Evolutionary conservation across 2,113 vertebrate species (phyloP).

Genomic region (Ailuropoda melanoleuca): DNA sequence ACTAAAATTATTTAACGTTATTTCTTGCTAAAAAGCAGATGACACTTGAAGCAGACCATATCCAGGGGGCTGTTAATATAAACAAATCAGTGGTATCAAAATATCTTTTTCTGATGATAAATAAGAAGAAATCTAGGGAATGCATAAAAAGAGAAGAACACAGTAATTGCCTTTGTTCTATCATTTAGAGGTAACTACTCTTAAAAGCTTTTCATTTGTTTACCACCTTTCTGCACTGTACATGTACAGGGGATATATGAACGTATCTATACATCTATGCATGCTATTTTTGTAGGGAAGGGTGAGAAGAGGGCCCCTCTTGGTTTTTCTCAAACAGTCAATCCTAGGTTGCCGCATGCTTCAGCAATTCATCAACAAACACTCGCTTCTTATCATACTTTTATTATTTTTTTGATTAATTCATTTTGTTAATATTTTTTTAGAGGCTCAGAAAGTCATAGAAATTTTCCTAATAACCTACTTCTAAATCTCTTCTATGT

Average conservation of each 20-base stretch:
- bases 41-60: conserved; percentile 12
- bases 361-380: not conserved
- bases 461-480: not conserved
- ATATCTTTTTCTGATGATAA: conserved; percentile 63
- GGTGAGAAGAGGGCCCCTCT: not conserved
- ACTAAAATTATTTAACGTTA: conserved; percentile 70
- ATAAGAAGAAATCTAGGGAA: conserved; percentile 28
- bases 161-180: not conserved
- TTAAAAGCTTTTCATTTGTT: not conserved
- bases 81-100: conserved; percentile 60
- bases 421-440: conserved; percentile 18
- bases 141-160: conserved; percentile 47
- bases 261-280: not conserved
- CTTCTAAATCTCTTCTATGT: not conserved
- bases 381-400: not conserved
- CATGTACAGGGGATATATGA: not conserved
- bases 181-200: not conserved
- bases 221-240: not conserved
- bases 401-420: not conserved
- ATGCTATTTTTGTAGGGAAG: not conserved
- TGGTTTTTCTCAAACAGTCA: not conserved
- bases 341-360: not conserved
- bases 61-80: conserved; percentile 47
- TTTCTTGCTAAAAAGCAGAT: conserved; percentile 53
- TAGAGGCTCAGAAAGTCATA: not conserved